Conservation (phyloP, 1,140 invertebrate genomes). For the Diuraphis noxia region DNA sequence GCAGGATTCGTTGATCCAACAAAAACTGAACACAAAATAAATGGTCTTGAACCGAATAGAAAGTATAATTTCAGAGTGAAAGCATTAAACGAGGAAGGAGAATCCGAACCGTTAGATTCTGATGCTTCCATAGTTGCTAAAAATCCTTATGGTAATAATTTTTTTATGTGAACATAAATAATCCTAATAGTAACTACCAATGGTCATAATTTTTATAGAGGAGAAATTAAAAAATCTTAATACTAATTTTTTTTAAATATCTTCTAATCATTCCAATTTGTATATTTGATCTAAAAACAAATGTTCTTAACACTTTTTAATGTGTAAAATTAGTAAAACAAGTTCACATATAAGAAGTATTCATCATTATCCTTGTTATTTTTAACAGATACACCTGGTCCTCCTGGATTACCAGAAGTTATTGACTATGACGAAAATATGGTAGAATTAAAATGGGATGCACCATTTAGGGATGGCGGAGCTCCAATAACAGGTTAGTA, state of each 20-base stretch:
- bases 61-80: slow-evolving; percentile 95
- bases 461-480: slow-evolving; percentile 91
- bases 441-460: slow-evolving; percentile 94
- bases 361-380: background rate
- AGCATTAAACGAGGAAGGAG: slow-evolving; percentile 93
- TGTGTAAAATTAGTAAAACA: background rate
- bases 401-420: slow-evolving; percentile 91
- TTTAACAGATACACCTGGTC: slow-evolving; percentile 73
- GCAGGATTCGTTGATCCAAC: slow-evolving; percentile 85
- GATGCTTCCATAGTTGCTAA: slow-evolving; percentile 87
- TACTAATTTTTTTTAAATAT: background rate
- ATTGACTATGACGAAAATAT: slow-evolving; percentile 91
- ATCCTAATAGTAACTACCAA: background rate
- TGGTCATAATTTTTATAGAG: background rate
- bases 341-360: background rate
- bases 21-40: slow-evolving; percentile 83
- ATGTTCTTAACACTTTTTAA: background rate
- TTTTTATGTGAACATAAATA: background rate
- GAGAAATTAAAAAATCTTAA: background rate
- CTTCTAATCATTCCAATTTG: background rate
- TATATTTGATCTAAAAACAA: background rate
- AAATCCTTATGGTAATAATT: slow-evolving; percentile 83
- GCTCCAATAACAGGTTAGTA: slow-evolving; percentile 79
- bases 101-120: slow-evolving; percentile 89
- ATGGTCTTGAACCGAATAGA: slow-evolving; percentile 85